A percentile compares a stretch with the other conserved stretches of the same genome.
Evolutionary conservation across 2,113 vertebrate genomes (phyloP).

Genomic region (Tachycineta bicolor): DNA sequence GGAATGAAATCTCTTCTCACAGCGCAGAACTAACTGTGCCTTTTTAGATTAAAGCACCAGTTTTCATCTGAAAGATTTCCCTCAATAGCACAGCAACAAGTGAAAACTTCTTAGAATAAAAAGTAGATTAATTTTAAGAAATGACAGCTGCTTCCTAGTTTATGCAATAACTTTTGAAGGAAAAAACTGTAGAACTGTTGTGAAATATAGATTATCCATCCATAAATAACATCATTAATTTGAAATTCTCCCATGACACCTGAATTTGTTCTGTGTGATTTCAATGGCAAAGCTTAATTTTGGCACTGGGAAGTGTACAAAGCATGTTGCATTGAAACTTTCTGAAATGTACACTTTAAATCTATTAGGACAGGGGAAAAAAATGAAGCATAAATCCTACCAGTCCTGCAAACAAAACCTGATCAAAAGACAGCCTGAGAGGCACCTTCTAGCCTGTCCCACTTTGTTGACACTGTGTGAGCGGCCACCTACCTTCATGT

Average conservation of each 20-base stretch:
- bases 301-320: background rate
- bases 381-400: background rate
- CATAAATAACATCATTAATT: background rate
- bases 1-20: background rate
- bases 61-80: background rate
- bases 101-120: background rate
- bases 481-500: conserved; percentile 88
- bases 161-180: background rate
- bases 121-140: background rate
- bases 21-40: background rate
- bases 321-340: background rate
- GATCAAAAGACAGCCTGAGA: background rate
- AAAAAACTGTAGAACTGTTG: background rate
- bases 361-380: background rate
- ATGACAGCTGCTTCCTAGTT: background rate
- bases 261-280: background rate
- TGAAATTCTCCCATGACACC: background rate
- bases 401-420: background rate
- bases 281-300: background rate
- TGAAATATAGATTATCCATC: background rate
- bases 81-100: background rate
- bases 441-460: background rate
- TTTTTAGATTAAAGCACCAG: background rate
- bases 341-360: background rate
- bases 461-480: background rate